Base-by-base conservation (phyloP, 2,113 vertebrate species). In the Synchiropus splendidus region DNA sequence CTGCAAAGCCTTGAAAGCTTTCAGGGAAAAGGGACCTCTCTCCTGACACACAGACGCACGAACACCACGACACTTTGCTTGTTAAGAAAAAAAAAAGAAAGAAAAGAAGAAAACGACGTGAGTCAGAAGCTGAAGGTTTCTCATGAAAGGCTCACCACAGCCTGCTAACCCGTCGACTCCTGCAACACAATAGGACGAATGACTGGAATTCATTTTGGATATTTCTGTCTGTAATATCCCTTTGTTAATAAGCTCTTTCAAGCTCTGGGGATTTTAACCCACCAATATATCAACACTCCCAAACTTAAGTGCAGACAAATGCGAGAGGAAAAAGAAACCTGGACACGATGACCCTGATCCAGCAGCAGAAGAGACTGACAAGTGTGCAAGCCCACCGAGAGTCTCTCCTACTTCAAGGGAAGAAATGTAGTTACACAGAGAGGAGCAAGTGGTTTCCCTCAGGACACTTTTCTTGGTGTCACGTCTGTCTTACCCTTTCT, bases 291-390 rank as follows among this genome's bases (percentile, higher is more conserved):
- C 41, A 58, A 45, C 60, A 34, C 35, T 17, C 38, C 11, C 41
- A 55, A 50, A 49, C 21, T 16, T 42, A n/a, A n/a, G n/a, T n/a
- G n/a, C n/a, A 31, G 36, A 49, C 35, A 32, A 43, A 57, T 58
- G 54, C 39, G 18, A 40, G 44, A 45, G 21, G 16, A 1, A 1
- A 44, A 67, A 38, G 45, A 42, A 66, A 57, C 36, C 43, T 51
- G 36, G 44, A 59, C 61, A 68, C 36, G 37, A 66, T 55, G 27
- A 72, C 64, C 54, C 39, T 16, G 14, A 54, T 51, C 6, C 31
- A 62, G 48, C 39, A 42, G 49, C 13, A 45, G 61, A 67, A 37
- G 54, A 59, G 58, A 64, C 67, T 63, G 54, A 70, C 46, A 68
- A 64, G 39, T 47, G 16, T 42, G 11, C 59, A 34, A 51, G n/a